phyloP scores from a whole-genome alignment of 2,113 vertebrate genomes.

The Daboia siamensis region DNA sequence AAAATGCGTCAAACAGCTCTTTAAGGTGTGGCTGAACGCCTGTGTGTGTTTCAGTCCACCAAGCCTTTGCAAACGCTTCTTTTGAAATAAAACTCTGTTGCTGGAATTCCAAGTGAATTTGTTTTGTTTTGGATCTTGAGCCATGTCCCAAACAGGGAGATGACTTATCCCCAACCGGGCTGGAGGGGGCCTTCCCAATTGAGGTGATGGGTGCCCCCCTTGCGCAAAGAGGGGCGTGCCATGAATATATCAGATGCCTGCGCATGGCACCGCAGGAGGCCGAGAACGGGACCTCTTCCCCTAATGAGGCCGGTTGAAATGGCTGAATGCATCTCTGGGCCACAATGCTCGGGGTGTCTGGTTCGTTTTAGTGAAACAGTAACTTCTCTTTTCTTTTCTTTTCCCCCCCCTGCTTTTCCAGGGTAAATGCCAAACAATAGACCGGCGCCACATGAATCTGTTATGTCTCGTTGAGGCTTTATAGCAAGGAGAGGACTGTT shows the following conservation, averaged over 20 bases:
- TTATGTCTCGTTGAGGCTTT: slow-evolving; percentile 76
- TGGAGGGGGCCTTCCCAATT: slow-evolving; percentile 24
- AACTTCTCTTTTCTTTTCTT: slow-evolving; percentile 51
- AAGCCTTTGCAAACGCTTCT: no score
- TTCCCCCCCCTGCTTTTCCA: slow-evolving; percentile 55
- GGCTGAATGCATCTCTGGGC: slow-evolving; percentile 72
- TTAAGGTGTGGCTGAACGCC: no score
- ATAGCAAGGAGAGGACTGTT: slow-evolving; percentile 76
- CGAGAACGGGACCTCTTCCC: slow-evolving; percentile 49
- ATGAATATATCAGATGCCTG: slow-evolving; percentile 62
- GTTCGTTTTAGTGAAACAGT: slow-evolving; percentile 75
- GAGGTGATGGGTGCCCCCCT: slow-evolving; percentile 47
- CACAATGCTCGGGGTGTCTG: slow-evolving; percentile 74
- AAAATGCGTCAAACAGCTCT: no score
- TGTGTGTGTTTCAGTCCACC: no score
- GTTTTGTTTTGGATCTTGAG: no score
- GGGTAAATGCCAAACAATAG: slow-evolving; percentile 77
- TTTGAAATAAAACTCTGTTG: no score
- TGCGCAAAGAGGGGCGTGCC: slow-evolving; percentile 34
- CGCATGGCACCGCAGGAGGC: slow-evolving; percentile 51
- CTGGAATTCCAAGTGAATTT: no score
- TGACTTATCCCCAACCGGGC: slow-evolving; percentile 8
- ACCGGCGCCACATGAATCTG: slow-evolving; percentile 78
- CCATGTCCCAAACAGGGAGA: no score
- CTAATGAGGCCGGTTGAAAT: slow-evolving; percentile 65